Base-by-base conservation (phyloP, 2,888 invertebrate genomes). In the Agrochola lychnidis region DNA sequence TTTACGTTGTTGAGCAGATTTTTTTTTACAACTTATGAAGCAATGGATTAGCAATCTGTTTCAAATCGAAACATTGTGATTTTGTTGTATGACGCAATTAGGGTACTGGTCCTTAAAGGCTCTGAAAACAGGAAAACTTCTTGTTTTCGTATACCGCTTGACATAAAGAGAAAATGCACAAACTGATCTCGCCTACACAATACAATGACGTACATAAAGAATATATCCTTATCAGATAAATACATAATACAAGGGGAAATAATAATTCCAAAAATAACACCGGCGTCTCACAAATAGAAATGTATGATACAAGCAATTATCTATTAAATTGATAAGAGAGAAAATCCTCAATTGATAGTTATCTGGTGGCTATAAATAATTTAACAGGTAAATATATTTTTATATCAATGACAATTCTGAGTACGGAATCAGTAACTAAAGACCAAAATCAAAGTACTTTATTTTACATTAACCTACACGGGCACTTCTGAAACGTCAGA, bases 181-280 rank as follows among this genome's bases (percentile, higher is more conserved):
- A 72, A 72, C 69, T 30, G 66, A 36, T 72, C 56, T 76, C 56
- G 51, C 25, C 64, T 48, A 59, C 59, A 70, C 70, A 83, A 70
- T 67, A 72, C 70, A 51, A 36, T 83, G 76, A 83, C 80, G 80
- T 75, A 63, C 16, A 22, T 59, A 79, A 62, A 62, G 42, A 71
- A 83, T 69, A 70, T 62, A 70, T n/a, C 72, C 56, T 84, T 84
- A 84, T 84, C 83, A 78, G 77, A 81, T 81, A 81, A 82, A 75
- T 68, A 74, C 77, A 74, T 79, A 83, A 73, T 51, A 73, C 80
- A 73, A 83, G 72, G 62, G 83, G 73, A 83, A 84, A 81, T 78
- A 81, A 74, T 84, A 70, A 75, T 75, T 80, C 83, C 75, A 83
- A 83, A 83, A 83, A 84, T 83, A 83, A 73, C 83, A 73, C 63